Percentiles rank a stretch among this genome's conserved stretches.
Evolutionary conservation across 92 coral and sea anemone genomes (phyloP).

Genomic region (Blastomussa wellsi): DNA sequence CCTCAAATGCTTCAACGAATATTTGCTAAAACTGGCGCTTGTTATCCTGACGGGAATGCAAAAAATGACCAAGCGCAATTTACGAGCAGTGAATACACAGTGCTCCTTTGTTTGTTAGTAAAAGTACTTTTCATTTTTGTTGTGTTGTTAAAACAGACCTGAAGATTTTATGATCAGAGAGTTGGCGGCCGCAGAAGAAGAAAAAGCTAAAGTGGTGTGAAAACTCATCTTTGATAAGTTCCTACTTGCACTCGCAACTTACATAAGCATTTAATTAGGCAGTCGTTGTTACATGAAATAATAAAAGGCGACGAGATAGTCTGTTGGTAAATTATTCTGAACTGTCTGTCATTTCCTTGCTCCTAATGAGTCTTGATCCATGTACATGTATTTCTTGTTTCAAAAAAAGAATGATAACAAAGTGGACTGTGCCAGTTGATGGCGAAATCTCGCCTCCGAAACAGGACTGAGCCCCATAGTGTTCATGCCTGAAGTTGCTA

Average conservation of each 20-base stretch:
- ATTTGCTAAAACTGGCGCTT: no score
- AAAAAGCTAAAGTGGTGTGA: constrained; percentile 83
- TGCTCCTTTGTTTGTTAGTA: neutral
- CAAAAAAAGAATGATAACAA: neutral
- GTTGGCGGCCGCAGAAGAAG: constrained; percentile 84
- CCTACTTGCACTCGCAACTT: neutral
- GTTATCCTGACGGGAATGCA: no score
- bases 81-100: no score
- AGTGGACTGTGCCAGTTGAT: no score
- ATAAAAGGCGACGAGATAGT: neutral
- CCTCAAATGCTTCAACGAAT: no score
- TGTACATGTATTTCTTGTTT: neutral
- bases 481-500: no score
- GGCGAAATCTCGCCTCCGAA: no score
- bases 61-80: no score
- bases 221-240: neutral
- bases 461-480: no score
- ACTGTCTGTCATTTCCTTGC: neutral
- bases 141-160: constrained; percentile 48
- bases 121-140: neutral
- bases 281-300: neutral
- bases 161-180: constrained; percentile 92
- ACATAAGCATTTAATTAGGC: neutral
- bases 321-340: neutral
- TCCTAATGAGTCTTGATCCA: neutral